Evolutionary conservation across 2,113 vertebrate species (phyloP).

Genomic region (Pteropus alecto): DNA sequence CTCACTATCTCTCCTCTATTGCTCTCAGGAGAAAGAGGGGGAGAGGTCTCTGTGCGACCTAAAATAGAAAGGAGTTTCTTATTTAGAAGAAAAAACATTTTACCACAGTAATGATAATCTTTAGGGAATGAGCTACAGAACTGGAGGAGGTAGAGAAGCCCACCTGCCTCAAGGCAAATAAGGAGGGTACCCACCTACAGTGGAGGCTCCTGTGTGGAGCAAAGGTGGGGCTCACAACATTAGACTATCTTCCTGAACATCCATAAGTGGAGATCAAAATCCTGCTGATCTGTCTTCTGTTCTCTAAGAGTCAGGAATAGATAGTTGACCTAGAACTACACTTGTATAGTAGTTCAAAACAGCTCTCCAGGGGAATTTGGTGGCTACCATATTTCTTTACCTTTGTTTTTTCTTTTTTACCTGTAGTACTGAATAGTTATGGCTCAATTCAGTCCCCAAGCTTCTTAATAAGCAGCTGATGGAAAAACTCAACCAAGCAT

Average conservation of each 20-base stretch:
- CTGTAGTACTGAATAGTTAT: background rate
- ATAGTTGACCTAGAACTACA: background rate
- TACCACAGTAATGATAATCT: background rate
- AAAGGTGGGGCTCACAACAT: accelerated
- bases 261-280: background rate
- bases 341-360: background rate
- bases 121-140: background rate
- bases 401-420: background rate
- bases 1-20: background rate
- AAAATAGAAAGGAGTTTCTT: background rate
- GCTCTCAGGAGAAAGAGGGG: background rate
- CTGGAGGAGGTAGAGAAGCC: background rate
- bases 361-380: background rate
- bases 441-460: background rate
- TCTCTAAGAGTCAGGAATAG: background rate
- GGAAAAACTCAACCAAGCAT: background rate
- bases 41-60: background rate
- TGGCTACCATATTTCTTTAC: background rate
- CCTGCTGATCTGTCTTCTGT: background rate
- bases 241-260: background rate
- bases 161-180: background rate
- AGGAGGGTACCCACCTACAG: background rate
- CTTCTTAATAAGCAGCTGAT: background rate
- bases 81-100: background rate
- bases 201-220: background rate